Base-by-base conservation (phyloP, 2,888 invertebrate genomes). In the Idaea aversata region DNA sequence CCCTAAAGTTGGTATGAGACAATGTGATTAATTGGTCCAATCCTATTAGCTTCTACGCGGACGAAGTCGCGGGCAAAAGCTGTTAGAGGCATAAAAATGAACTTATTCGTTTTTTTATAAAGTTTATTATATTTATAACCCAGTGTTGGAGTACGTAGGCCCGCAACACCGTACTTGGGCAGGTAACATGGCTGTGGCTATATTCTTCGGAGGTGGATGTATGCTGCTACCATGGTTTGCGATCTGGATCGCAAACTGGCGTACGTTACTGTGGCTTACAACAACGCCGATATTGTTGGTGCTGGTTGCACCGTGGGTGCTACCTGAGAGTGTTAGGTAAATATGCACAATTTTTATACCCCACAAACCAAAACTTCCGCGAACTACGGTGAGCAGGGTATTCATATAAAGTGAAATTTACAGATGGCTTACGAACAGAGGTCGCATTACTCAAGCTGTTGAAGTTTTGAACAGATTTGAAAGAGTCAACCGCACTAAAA, bases 101-200 rank as follows among this genome's bases (percentile, higher is more conserved):
- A 47, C 47, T 47, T 47, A 4, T 13, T 10, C 2, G 7, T 47
- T 13, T 25, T 25, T 25, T 25, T 25, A n/a, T n/a, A n/a, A n/a
- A n/a, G n/a, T n/a, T n/a, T n/a, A n/a, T n/a, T n/a, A n/a, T n/a
- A n/a, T n/a, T n/a, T n/a, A 25, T 25, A 25, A 25, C 47, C 34
- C 82, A 88, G 93, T 90, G 5, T 71, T 94, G 61, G 93, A 93
- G 71, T 93, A 93, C 83, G 90, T 93, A 59, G 93, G 93, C 0
- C 83, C 91, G 0, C 81, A 82, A 1, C 91, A 93, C 79, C 88
- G 93, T 16, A 93, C 93, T 2, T 88, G 84, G 85, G 88, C 90
- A 34, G 93, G 91, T 1, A 93, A 93, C 77, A 87, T 93, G 83
- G 91, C 93, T 0, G 91, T 93, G 58, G 93, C 93, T 0, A 70